Evolutionary conservation across 2,888 invertebrate genomes (phyloP).

Genomic region (Acanthoscelides obtectus): DNA sequence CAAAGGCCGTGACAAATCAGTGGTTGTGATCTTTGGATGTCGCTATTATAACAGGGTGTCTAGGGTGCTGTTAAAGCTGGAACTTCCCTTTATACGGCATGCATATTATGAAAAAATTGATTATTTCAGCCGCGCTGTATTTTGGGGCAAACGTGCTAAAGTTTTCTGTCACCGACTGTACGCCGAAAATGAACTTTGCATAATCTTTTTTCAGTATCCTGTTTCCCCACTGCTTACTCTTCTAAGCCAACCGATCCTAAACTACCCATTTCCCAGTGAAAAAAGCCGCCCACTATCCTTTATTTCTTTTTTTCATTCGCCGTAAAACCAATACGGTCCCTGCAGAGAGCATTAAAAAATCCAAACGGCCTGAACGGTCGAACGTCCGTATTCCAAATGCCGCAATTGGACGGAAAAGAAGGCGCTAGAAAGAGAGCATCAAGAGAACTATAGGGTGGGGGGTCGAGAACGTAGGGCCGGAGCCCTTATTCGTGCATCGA

Average conservation of each 20-base stretch:
- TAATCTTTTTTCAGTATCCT: too few species aligned
- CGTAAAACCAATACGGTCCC: constrained; percentile 23
- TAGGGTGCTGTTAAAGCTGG: too few species aligned
- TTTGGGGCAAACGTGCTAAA: too few species aligned
- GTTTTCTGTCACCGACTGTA: too few species aligned
- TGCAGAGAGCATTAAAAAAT: constrained; percentile 15
- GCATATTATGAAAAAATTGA: too few species aligned
- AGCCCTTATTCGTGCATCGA: constrained; percentile 1
- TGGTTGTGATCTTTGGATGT: too few species aligned
- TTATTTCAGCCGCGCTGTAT: too few species aligned
- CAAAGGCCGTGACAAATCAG: too few species aligned
- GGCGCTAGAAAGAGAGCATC: constrained; percentile 21
- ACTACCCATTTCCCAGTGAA: neutral
- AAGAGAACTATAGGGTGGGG: constrained; percentile 26
- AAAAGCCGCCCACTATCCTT: constrained; percentile 8
- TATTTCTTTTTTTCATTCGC: constrained; percentile 10
- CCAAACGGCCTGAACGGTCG: constrained; percentile 17
- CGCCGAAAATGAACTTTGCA: too few species aligned
- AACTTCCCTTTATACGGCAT: too few species aligned
- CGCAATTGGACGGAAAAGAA: constrained; percentile 33
- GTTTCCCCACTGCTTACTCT: neutral
- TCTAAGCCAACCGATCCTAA: neutral
- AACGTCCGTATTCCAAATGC: constrained; percentile 10
- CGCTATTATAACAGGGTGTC: too few species aligned
- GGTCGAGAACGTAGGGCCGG: constrained; percentile 14